These are phyloP conservation scores for Halcyon senegalensis DNA, from an alignment of 2,113 vertebrate genomes.

Conservation along the genomic window DNA sequence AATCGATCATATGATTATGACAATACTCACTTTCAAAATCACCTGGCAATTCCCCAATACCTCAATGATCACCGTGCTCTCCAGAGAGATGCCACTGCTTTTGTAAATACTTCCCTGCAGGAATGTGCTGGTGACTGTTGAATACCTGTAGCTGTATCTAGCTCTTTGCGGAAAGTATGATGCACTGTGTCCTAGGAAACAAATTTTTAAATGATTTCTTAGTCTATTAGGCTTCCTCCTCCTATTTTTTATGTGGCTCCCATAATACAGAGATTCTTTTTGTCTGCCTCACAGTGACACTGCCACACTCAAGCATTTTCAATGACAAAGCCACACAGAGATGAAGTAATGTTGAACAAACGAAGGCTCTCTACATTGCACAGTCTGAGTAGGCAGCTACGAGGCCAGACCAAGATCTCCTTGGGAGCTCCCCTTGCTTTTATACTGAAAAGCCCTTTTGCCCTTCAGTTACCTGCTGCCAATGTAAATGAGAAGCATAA, in stretches of 20 bases:
- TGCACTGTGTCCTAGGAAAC: conserved; percentile 34
- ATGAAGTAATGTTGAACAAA: not conserved
- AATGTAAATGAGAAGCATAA: not conserved
- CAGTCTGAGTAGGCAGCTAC: not conserved
- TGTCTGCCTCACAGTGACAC: not conserved
- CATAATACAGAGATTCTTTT: not conserved
- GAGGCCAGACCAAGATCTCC: not conserved
- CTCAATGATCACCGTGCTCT: conserved; percentile 80
- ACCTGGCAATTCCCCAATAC: conserved; percentile 81
- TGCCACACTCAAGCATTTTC: not conserved
- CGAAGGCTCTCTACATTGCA: not conserved
- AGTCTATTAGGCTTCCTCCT: not conserved
- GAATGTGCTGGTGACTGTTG: conserved; percentile 73
- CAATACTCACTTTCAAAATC: conserved; percentile 79
- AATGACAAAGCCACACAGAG: not conserved
- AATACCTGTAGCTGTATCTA: conserved; percentile 83
- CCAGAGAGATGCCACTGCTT: conserved; percentile 78
- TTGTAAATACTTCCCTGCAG: conserved; percentile 68
- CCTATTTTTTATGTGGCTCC: not conserved
- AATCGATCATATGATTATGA: not conserved
- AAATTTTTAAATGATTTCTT: not conserved
- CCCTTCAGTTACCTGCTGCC: not conserved
- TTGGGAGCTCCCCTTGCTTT: not conserved
- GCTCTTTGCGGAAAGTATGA: conserved; percentile 67
- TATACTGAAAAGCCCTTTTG: not conserved